Evolutionary conservation across 2,797 vertebrate genomes (phyloP).

Genomic region (Onychomys arenicola): DNA sequence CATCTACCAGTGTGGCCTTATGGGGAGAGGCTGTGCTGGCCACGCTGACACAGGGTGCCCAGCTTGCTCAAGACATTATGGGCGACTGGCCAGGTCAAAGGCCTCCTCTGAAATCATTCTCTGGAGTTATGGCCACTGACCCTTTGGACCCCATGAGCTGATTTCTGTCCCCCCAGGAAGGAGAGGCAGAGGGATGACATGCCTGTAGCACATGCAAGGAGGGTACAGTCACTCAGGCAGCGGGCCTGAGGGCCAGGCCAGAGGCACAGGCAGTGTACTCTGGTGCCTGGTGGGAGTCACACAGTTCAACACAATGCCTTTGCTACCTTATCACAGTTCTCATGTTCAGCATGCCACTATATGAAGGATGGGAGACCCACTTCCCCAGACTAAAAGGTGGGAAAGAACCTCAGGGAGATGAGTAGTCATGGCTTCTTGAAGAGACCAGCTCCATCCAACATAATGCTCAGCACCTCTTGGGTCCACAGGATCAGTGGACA

Average conservation of each 20-base stretch:
- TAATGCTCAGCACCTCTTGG: background rate
- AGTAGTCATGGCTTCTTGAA: background rate
- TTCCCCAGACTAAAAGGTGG: background rate
- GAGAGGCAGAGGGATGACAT: background rate
- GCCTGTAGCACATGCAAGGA: background rate
- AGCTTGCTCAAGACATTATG: background rate
- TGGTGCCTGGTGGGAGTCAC: background rate
- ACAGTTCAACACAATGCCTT: rapidly evolving
- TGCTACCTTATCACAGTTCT: background rate
- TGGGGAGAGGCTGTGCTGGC: background rate
- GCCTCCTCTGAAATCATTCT: background rate
- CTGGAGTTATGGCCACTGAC: background rate
- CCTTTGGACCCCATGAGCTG: background rate
- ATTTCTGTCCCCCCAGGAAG: background rate
- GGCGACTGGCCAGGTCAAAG: background rate
- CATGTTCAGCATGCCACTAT: background rate
- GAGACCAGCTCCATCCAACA: too few species aligned
- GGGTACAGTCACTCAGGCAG: background rate
- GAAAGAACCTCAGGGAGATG: background rate
- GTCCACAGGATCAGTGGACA: background rate
- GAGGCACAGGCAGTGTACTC: background rate
- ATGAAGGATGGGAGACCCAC: background rate
- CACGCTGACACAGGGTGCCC: background rate
- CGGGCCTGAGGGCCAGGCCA: background rate
- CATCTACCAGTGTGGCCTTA: background rate